Base-by-base conservation (phyloP, 2,113 vertebrate genomes). In the Eolophus roseicapilla region DNA sequence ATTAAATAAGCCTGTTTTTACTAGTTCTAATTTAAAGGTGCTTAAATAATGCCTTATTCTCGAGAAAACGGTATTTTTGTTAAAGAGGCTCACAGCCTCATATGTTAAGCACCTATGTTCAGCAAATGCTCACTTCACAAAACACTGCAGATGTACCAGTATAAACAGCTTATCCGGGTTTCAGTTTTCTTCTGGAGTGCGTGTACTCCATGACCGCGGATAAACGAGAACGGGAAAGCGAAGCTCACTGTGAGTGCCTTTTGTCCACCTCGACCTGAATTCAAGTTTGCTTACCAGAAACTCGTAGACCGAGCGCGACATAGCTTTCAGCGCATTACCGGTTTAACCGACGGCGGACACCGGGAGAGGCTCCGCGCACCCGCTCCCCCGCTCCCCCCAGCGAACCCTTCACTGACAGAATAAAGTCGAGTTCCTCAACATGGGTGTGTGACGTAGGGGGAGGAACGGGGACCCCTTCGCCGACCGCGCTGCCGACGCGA, bases 91-190 rank as follows among this genome's bases (percentile, higher is more conserved):
- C 28, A 17, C 12, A 60, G 3, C 29, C 33, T 41, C 33, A 2
- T 2, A 13, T 1, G 7, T 11, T 12, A 50, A 41, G 25, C 1
- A 1, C 18, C 2, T 3, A 13, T 1, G 16, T 4, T 43, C 15
- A 43, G 28, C 47, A 75, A 93, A 69, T 10, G 3, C 17, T 82
- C 49, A 0, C 33, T 73, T 85, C 43, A 69, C 44, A 47, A 37
- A 88, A 52, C 52, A 6, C 15, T 3, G 10, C 39, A 23, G 75
- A 27, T 5, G 2, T 4, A 37, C 6, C 65, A 0, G 20, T 12
- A 18, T 6, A 5, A 88, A 60, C 46, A 41, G 46, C 24, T 28
- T 6, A 35, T 4, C 24, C 7, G 1, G 11, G 3, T 5, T 33
- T 31, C 16, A 8, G 2, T 43, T 33, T 21, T 13, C 33, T 33